These are phyloP conservation scores for Haplochromis burtoni DNA, from an alignment of 2,113 vertebrate species.

Conservation along the genomic window DNA sequence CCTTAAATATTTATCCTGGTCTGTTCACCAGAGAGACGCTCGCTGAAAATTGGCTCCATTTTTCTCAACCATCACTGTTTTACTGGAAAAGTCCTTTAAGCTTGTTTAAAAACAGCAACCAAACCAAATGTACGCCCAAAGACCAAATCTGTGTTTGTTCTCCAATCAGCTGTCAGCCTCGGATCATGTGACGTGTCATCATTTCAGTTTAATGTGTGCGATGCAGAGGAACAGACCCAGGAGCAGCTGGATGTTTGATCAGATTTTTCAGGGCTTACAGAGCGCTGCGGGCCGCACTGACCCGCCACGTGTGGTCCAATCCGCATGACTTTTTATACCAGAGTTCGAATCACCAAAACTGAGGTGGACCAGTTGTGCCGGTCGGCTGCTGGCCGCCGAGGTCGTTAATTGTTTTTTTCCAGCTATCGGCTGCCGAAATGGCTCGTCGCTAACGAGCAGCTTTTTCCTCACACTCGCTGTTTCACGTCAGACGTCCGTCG, in stretches of 20 bases:
- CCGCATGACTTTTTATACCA: rapidly evolving
- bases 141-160: background rate
- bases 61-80: background rate
- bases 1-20: background rate
- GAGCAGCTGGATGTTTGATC: background rate
- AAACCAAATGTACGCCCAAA: background rate
- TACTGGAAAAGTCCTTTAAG: background rate
- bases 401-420: background rate
- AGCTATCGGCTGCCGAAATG: background rate
- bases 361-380: rapidly evolving
- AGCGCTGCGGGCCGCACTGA: background rate
- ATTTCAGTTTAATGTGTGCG: background rate
- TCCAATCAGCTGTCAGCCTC: background rate
- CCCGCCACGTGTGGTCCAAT: rapidly evolving
- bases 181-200: background rate
- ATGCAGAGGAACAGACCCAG: background rate
- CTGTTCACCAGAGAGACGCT: background rate
- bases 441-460: background rate
- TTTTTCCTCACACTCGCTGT: background rate
- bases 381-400: background rate
- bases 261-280: background rate
- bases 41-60: background rate
- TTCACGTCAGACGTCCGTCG: background rate
- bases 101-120: background rate
- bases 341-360: rapidly evolving